These are phyloP conservation scores for Boleophthalmus pectinirostris DNA, from an alignment of 2,113 vertebrate species.

Conservation along the genomic window DNA sequence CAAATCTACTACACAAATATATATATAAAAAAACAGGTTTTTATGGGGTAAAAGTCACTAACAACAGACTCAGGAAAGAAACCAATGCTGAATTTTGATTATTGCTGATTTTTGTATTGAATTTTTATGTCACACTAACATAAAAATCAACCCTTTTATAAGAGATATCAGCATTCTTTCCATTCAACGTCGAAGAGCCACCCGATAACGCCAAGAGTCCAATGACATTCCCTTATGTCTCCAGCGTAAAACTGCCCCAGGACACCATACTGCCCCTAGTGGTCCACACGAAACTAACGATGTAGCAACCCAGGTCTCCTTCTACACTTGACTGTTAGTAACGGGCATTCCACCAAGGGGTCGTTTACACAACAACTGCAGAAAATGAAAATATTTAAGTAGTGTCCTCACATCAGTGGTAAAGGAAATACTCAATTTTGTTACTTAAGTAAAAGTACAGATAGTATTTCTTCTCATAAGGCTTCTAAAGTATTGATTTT, in stretches of 20 bases:
- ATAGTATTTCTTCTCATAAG: no score
- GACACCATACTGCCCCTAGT: constrained; percentile 34
- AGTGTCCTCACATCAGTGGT: no score
- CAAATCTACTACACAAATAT: constrained; percentile 9
- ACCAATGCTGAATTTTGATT: constrained; percentile 49
- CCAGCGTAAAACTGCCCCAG: constrained; percentile 39
- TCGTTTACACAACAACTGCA: background rate
- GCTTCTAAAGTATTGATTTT: no score
- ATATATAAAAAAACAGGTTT: constrained; percentile 13
- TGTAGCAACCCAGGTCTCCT: constrained; percentile 45
- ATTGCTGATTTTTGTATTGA: constrained; percentile 41
- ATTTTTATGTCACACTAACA: constrained; percentile 19
- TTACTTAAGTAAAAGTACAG: no score
- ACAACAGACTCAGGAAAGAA: constrained; percentile 65
- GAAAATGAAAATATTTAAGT: background rate
- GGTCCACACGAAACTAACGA: constrained; percentile 23
- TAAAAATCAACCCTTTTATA: constrained; percentile 46
- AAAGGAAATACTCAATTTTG: no score
- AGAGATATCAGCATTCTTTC: constrained; percentile 28
- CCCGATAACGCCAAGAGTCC: constrained; percentile 34
- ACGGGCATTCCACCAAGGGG: background rate
- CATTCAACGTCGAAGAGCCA: constrained; percentile 28
- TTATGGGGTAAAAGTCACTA: constrained; percentile 17
- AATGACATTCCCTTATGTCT: constrained; percentile 36
- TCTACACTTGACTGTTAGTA: constrained; percentile 56